Base-by-base conservation (phyloP, 2,113 vertebrate species). In the Oreocharis arfaki region DNA sequence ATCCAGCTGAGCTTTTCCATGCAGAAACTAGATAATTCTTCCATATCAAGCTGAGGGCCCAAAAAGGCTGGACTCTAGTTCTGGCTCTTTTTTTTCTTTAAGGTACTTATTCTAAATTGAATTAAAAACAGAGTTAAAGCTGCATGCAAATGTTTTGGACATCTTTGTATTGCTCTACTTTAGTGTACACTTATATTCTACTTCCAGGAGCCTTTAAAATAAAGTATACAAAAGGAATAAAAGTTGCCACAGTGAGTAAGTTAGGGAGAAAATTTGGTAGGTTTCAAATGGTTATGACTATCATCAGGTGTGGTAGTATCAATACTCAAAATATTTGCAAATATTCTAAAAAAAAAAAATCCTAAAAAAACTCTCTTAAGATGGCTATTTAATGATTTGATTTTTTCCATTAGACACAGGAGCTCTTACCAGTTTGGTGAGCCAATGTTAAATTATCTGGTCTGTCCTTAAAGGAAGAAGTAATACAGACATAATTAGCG, bases 401-500 rank as follows among this genome's bases (percentile, higher is more conserved):
- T 81, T 94, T 94, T 81, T 57, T 42, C 52, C 59, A 50, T 77
- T 63, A 93, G 71, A 86, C 69, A 68, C 26, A 71, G 39, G 56
- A 46, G 82, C 56, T 80, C 37, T 57, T 67, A 93, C 30, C 60
- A 44, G 75, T 70, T 91, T 55, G 82, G 53, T 6, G 6, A 93
- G 71, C 23, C 87, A 82, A 88, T 37, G 42, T 87, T 91, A 91
- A 87, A 95, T 96, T 71, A 95, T 55, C 79, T 91, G 79, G 47
- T 71, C 65, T 93, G 57, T 80, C 33, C 90, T 91, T 94, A 82
- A 95, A 96, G 67, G 81, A 95, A 90, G 85, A 74, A 95, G 65
- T 90, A 92, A 96, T 81, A 90, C 16, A 96, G 90, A 90, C 52
- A 81, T 95, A 97, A 97, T 96, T 91, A 95, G 84, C 17, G 23